Conservation (phyloP, 2,797 vertebrate genomes). For the Sebastes variabilis region DNA sequence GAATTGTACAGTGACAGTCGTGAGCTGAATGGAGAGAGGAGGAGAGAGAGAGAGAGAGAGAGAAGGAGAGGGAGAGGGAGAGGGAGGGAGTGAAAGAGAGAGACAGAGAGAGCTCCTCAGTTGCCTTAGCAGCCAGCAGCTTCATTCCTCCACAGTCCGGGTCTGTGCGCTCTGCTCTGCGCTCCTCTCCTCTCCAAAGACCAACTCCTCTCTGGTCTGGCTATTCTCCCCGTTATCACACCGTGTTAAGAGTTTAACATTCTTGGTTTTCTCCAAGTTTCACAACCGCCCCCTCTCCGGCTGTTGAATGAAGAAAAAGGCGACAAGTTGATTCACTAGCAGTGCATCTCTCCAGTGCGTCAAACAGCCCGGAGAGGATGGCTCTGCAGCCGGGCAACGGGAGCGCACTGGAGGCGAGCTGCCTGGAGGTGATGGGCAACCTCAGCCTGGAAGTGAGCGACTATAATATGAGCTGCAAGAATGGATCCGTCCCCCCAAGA, state of each 20-base stretch:
- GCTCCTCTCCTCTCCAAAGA: background rate
- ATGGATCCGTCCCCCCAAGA: constrained; percentile 34
- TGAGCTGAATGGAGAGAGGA: constrained; percentile 23
- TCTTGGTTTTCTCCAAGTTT: constrained; percentile 10
- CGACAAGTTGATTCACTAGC: constrained; percentile 24
- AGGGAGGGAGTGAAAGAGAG: constrained; percentile 1
- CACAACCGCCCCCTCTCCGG: background rate
- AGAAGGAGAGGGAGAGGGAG: background rate
- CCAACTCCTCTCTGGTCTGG: background rate
- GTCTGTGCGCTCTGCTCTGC: background rate
- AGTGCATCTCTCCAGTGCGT: background rate
- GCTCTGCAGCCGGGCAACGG: constrained; percentile 48
- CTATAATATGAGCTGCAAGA: constrained; percentile 47
- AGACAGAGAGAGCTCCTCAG: constrained; percentile 20
- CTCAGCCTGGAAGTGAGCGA: constrained; percentile 54
- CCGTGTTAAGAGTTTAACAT: background rate
- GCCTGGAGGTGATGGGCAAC: constrained; percentile 48
- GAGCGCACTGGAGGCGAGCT: constrained; percentile 28
- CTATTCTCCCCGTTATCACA: background rate
- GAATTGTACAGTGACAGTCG: constrained; percentile 7
- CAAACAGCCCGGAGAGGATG: constrained; percentile 32
- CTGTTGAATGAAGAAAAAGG: constrained; percentile 33
- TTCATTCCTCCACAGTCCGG: constrained; percentile 72
- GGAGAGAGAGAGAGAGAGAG: background rate
- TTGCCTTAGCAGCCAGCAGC: constrained; percentile 65